These are phyloP conservation scores for Eira barbara DNA, from an alignment of 2,113 vertebrate genomes.

Conservation along the genomic window DNA sequence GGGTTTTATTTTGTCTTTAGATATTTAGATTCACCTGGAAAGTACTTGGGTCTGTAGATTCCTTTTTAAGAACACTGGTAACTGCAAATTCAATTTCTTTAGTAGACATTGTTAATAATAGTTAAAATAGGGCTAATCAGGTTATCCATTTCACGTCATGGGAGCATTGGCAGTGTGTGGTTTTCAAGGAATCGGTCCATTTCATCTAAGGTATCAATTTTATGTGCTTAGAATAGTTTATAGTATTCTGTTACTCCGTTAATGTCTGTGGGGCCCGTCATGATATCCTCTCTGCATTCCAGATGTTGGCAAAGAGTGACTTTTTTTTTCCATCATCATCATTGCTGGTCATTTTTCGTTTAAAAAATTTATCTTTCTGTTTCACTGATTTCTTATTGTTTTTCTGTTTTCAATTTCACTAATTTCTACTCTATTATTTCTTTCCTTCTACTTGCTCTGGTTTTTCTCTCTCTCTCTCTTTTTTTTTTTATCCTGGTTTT, in stretches of 20 bases:
- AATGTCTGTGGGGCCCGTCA: not conserved
- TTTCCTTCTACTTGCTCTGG: conserved; percentile 1
- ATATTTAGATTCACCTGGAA: conserved; percentile 24
- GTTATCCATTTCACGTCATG: not conserved
- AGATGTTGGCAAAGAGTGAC: not conserved
- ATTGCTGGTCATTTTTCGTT: not conserved
- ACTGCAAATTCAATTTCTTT: not conserved
- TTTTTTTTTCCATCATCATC: not conserved
- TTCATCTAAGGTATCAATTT: conserved; percentile 14
- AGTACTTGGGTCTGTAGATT: not conserved
- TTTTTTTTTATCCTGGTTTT: not conserved
- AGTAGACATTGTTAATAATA: not conserved
- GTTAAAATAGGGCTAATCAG: not conserved
- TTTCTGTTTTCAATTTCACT: not conserved
- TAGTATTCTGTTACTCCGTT: not conserved
- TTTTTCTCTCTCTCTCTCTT: too few relatives aligned
- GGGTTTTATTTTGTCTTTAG: conserved; percentile 41
- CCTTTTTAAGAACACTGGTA: not conserved
- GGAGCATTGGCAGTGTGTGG: not conserved
- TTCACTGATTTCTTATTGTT: not conserved
- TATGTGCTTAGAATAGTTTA: not conserved
- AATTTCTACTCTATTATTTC: not conserved
- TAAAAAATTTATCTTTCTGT: not conserved
- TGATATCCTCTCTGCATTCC: not conserved
- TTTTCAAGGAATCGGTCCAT: not conserved